These are phyloP conservation scores for Morpho deidamia DNA, from an alignment of 2,888 invertebrate species.

Conservation along the genomic window DNA sequence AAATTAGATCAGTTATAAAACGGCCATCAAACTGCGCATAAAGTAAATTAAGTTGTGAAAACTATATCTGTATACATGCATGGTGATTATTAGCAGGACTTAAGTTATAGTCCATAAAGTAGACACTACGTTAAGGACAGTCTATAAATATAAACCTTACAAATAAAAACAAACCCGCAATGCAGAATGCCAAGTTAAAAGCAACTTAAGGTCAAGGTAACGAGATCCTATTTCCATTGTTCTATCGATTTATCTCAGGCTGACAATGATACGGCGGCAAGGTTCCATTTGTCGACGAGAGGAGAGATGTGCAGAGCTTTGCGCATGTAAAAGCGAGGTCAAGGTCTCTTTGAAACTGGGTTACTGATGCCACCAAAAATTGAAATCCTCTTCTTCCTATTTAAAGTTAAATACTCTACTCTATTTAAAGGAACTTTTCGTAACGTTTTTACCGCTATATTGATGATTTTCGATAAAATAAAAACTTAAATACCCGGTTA, in stretches of 20 bases:
- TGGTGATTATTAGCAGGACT: no score
- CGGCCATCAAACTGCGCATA: no score
- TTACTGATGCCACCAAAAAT: conserved; percentile 6
- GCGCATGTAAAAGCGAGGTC: conserved; percentile 25
- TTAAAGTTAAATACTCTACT: no score
- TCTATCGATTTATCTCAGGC: conserved; percentile 10
- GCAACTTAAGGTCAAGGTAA: neutral
- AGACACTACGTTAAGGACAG: neutral
- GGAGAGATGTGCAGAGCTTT: conserved; percentile 17
- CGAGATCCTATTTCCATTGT: neutral
- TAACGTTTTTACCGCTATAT: no score
- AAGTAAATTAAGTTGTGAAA: no score
- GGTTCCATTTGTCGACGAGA: conserved; percentile 21
- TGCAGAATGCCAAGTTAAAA: neutral
- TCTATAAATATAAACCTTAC: neutral
- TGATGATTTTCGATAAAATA: no score
- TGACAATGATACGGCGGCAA: conserved; percentile 13
- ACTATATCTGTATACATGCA: no score
- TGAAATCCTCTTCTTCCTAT: no score
- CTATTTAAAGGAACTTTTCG: no score
- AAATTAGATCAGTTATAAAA: no score
- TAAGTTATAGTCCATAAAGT: no score
- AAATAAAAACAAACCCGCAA: conserved; percentile 3
- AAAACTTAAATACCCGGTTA: no score
- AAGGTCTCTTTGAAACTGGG: conserved; percentile 26